phyloP scores from a whole-genome alignment of 2,888 invertebrate species.

The Campoletis raptor region DNA sequence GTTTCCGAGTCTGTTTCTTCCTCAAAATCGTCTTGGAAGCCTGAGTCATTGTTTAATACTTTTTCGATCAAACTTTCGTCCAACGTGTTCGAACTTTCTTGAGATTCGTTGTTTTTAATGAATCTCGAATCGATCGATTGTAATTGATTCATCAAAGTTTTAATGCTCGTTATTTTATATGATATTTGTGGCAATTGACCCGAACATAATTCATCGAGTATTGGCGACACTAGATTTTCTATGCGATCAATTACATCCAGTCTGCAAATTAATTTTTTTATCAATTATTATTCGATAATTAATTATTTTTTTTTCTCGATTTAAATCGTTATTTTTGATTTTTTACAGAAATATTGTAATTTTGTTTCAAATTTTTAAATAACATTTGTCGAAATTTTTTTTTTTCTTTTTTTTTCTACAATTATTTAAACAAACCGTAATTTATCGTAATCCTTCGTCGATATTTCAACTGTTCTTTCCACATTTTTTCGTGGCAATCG shows the following conservation, averaged over 20 bases:
- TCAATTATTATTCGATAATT: neutral
- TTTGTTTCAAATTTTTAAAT: too few relatives aligned
- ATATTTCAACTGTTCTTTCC: constrained; percentile 5
- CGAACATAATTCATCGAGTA: constrained; percentile 72
- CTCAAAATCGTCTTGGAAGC: constrained; percentile 9
- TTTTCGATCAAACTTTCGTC: neutral
- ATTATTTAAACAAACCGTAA: constrained; percentile 2
- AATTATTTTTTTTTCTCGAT: neutral
- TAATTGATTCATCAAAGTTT: constrained; percentile 25
- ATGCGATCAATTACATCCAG: constrained; percentile 71
- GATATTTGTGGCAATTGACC: constrained; percentile 71
- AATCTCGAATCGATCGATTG: constrained; percentile 1
- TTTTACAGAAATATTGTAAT: too few relatives aligned
- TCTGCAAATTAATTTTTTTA: constrained; percentile 61
- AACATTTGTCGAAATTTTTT: neutral
- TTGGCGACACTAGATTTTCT: constrained; percentile 69
- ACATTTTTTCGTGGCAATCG: neutral
- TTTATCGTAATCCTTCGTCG: neutral
- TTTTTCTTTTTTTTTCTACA: neutral
- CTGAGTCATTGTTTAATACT: constrained; percentile 25
- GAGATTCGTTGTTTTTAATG: neutral
- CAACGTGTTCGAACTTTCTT: neutral
- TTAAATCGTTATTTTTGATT: too few relatives aligned
- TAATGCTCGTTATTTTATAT: constrained; percentile 42
- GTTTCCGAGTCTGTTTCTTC: constrained; percentile 12